These are phyloP conservation scores for Callosobruchus maculatus DNA, from an alignment of 2,888 invertebrate species.

Conservation along the genomic window DNA sequence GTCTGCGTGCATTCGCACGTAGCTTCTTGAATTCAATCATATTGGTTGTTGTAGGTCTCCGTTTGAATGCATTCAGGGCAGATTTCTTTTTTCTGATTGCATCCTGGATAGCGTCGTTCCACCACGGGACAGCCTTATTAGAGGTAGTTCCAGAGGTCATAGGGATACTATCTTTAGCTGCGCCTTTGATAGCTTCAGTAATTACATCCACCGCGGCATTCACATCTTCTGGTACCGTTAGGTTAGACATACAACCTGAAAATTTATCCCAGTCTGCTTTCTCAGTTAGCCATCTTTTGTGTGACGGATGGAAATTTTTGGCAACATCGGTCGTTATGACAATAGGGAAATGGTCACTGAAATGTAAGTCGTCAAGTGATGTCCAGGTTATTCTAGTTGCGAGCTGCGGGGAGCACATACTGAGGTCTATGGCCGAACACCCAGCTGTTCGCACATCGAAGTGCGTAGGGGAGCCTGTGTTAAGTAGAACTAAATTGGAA, in stretches of 20 bases:
- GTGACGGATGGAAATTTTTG: not conserved
- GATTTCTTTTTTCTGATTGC: too few relatives aligned
- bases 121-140: too few relatives aligned
- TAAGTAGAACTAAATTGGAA: not conserved
- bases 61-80: too few relatives aligned
- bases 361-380: not conserved
- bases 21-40: too few relatives aligned
- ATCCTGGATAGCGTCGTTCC: too few relatives aligned
- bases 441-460: not conserved
- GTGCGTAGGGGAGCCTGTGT: not conserved
- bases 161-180: too few relatives aligned
- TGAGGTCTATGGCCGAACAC: not conserved
- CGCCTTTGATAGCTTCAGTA: too few relatives aligned
- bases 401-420: not conserved
- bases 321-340: not conserved
- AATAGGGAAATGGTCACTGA: not conserved
- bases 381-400: not conserved
- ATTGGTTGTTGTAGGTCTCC: too few relatives aligned
- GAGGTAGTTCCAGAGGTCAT: too few relatives aligned
- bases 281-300: not conserved
- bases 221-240: too few relatives aligned
- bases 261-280: not conserved
- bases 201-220: too few relatives aligned
- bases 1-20: too few relatives aligned
- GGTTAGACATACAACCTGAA: not conserved